Base-by-base conservation (phyloP, 2,113 vertebrate genomes). In the Laterallus jamaicensis region DNA sequence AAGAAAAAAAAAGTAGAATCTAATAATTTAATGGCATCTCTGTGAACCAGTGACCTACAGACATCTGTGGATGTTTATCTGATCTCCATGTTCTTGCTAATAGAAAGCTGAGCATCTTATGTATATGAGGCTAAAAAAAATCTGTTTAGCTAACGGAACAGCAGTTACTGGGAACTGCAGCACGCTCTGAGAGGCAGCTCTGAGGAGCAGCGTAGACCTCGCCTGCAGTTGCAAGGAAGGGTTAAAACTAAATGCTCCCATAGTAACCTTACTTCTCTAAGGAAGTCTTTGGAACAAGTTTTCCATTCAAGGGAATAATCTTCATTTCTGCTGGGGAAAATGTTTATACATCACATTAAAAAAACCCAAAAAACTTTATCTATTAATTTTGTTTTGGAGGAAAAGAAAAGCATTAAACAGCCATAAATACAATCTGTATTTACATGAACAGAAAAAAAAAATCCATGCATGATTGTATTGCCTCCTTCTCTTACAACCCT, bases 301-400 rank as follows among this genome's bases (percentile, higher is more conserved):
- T 90, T 86, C 42, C 24, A 47, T 32, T 91, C 35, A 69, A 86
- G 14, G 10, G 13, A 88, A 88, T 35, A 88, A 62, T 71, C 69
- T 68, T 67, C 4, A 24, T 39, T 93, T 93, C 69, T 95, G 37
- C 62, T 60, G 19, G 21, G n/a, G 29, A 93, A 64, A 28, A 74
- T 68, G 19, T 42, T 94, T 88, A 66, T 73, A 15, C 52, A 71
- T 66, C n/a, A n/a, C 3, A 1, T 39, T 55, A 21, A 15, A 44
- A 55, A 58, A 35, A 32, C 63, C 50, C 12, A 67, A 44, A 39
- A 12, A 39, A 39, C 39, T 50, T 42, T 93, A 55, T 44, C 69
- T 84, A 52, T 85, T 86, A 79, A 90, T 90, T 92, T 91, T 82
- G 21, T 90, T 90, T 39, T 82, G 60, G 47, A 71, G 49, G 32